phyloP scores from a whole-genome alignment of 1,140 invertebrate genomes.

The Scaptomyza graminum region DNA sequence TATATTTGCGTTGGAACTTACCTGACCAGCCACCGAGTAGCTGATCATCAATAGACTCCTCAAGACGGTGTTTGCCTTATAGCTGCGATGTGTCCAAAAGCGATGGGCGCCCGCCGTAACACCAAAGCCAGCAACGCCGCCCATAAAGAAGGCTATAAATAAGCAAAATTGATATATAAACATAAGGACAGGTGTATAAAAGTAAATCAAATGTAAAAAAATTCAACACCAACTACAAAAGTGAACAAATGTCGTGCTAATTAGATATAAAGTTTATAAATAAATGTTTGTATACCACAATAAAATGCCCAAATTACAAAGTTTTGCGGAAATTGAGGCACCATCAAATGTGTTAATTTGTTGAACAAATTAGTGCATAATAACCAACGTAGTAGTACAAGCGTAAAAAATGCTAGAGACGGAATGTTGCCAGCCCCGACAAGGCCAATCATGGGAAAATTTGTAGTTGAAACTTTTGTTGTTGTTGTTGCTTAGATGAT shows the following conservation, averaged over 20 bases:
- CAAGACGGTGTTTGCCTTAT: constrained; percentile 91
- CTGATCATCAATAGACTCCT: constrained; percentile 88
- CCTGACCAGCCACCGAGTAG: constrained; percentile 89
- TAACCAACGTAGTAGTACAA: not conserved
- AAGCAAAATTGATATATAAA: constrained; percentile 4
- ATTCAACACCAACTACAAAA: constrained; percentile 8
- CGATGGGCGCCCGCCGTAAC: constrained; percentile 93
- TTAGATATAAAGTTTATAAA: constrained; percentile 48
- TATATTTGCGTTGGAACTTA: constrained; percentile 37
- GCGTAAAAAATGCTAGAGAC: too few species aligned
- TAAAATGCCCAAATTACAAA: constrained; percentile 61
- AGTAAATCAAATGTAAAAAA: constrained; percentile 16
- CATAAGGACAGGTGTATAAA: constrained; percentile 6
- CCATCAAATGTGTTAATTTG: constrained; percentile 70
- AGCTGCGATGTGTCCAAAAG: constrained; percentile 92
- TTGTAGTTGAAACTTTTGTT: constrained; percentile 1
- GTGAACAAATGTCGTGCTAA: constrained; percentile 55
- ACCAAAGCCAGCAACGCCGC: constrained; percentile 86
- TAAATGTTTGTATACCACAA: not conserved
- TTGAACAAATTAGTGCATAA: constrained; percentile 49
- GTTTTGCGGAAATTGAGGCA: constrained; percentile 71
- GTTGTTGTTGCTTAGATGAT: not conserved
- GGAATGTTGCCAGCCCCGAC: constrained; percentile 1
- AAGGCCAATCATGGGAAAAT: constrained; percentile 17
- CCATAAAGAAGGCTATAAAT: constrained; percentile 84